These are phyloP conservation scores for Sciurus vulgaris DNA, from an alignment of 2,797 vertebrate genomes.

Conservation along the genomic window DNA sequence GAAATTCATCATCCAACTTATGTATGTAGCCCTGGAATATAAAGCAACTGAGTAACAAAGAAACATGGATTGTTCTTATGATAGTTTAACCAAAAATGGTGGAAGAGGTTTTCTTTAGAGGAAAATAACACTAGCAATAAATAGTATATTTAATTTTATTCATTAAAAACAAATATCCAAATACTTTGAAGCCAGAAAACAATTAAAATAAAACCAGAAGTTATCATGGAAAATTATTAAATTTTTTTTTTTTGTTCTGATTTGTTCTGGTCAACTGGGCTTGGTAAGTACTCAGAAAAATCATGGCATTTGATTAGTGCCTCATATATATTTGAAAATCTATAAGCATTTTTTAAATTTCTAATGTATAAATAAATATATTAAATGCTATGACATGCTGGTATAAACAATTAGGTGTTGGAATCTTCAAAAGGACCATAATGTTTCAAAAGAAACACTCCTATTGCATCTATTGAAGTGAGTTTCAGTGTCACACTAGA, in stretches of 20 bases:
- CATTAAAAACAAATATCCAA: neutral
- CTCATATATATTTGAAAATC: conserved; percentile 33
- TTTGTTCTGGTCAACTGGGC: neutral
- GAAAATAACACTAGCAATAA: neutral
- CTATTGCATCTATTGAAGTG: neutral
- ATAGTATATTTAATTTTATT: neutral
- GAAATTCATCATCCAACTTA: neutral
- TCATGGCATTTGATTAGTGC: neutral
- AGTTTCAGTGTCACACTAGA: neutral
- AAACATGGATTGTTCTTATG: neutral
- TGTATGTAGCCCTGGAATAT: neutral
- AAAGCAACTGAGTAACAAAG: neutral
- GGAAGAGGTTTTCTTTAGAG: neutral
- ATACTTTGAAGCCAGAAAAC: neutral
- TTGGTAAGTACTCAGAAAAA: neutral
- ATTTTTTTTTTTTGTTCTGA: neutral
- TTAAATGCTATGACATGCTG: neutral
- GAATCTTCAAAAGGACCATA: neutral
- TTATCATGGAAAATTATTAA: neutral
- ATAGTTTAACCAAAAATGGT: neutral
- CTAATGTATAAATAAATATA: neutral
- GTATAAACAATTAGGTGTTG: neutral
- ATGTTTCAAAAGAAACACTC: neutral
- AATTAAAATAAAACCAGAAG: conserved; percentile 28
- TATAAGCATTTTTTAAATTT: neutral